Evolutionary conservation across 2,797 vertebrate species (phyloP).

Genomic region (Myiotriccus ornatus): DNA sequence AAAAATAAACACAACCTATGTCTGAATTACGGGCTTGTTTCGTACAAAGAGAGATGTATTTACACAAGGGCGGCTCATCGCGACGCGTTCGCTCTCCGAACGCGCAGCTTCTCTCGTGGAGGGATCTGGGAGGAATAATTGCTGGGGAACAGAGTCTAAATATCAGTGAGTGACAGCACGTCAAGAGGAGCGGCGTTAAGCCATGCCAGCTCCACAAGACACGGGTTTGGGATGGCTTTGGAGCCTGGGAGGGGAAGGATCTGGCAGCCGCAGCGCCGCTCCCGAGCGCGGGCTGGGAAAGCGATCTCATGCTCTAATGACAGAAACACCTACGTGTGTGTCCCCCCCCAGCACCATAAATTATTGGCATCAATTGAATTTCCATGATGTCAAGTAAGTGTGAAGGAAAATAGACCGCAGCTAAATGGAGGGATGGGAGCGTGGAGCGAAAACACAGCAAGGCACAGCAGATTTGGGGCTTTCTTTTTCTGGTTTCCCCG

Average conservation of each 20-base stretch:
- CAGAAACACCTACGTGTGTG: not conserved
- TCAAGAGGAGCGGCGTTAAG: not conserved
- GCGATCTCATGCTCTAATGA: not conserved
- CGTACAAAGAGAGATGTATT: not conserved
- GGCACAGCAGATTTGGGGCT: not conserved
- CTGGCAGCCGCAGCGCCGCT: not conserved
- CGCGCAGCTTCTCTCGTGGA: not conserved
- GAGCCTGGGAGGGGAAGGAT: not conserved
- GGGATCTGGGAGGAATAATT: not conserved
- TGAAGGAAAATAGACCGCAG: conserved; percentile 1
- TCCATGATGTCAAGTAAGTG: not conserved
- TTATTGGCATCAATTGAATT: not conserved
- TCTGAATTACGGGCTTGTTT: conserved; percentile 48
- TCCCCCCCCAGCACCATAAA: not conserved
- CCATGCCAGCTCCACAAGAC: not conserved
- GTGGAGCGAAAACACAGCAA: not conserved
- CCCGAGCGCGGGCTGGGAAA: not conserved
- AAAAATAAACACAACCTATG: conserved; percentile 49
- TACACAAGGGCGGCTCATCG: conserved; percentile 38
- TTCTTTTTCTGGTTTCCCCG: not conserved
- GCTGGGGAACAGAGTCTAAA: not conserved
- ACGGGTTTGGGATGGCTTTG: not conserved
- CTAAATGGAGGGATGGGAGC: not conserved
- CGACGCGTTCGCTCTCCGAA: not conserved
- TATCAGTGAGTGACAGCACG: not conserved